phyloP scores from a whole-genome alignment of 1,140 invertebrate species.

The Gryon sp. region DNA sequence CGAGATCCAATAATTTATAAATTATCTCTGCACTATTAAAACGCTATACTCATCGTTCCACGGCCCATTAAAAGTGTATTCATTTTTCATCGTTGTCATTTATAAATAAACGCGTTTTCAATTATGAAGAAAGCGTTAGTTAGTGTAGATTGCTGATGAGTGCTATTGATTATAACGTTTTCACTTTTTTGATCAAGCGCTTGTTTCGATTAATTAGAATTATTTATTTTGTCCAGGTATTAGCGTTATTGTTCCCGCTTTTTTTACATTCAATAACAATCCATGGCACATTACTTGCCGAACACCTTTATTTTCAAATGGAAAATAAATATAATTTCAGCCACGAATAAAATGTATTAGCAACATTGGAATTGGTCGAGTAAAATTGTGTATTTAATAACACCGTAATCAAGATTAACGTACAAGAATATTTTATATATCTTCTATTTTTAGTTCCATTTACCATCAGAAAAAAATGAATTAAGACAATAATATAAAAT shows the following conservation, averaged over 20 bases:
- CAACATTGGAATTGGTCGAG: too few relatives aligned
- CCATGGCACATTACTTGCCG: too few relatives aligned
- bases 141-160: constrained; percentile 23
- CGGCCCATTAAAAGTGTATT: constrained; percentile 50
- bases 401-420: too few relatives aligned
- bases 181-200: constrained; percentile 10
- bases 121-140: constrained; percentile 42
- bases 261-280: not conserved
- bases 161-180: constrained; percentile 28
- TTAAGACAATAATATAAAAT: too few relatives aligned
- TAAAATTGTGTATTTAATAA: too few relatives aligned
- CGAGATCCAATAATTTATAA: constrained; percentile 57
- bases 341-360: too few relatives aligned
- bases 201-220: constrained; percentile 29
- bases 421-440: too few relatives aligned
- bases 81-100: constrained; percentile 54
- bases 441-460: too few relatives aligned
- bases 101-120: constrained; percentile 53
- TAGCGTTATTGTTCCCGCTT: not conserved
- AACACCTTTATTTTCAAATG: too few relatives aligned
- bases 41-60: constrained; percentile 14
- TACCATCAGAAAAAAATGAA: too few relatives aligned
- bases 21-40: constrained; percentile 50
- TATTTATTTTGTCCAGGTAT: constrained; percentile 9
- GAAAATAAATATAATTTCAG: too few relatives aligned